Conservation (phyloP, 2,888 invertebrate genomes). For the Seira ritae region DNA sequence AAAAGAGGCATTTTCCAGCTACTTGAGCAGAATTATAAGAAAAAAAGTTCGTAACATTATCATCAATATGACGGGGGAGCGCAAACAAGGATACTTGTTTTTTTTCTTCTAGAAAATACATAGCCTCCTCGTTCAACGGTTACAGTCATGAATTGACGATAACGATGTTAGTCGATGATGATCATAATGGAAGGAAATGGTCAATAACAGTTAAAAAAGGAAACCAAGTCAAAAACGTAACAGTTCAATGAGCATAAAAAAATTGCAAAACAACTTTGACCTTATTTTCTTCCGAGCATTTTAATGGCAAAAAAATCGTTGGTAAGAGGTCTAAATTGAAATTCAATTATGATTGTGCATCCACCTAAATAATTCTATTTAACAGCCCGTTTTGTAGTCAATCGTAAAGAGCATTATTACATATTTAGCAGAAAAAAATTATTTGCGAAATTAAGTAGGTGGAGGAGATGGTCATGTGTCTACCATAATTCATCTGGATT, state of each 20-base stretch:
- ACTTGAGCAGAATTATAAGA: constrained; percentile 20
- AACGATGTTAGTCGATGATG: constrained; percentile 3
- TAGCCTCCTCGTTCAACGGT: background rate
- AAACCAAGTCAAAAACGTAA: background rate
- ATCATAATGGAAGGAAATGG: background rate
- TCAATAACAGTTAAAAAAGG: constrained; percentile 11
- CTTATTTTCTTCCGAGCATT: background rate
- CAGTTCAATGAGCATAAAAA: constrained; percentile 11
- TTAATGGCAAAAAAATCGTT: background rate
- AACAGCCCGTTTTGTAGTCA: background rate
- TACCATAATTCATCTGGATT: background rate
- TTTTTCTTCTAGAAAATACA: background rate
- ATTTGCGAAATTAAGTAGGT: background rate
- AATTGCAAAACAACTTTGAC: constrained; percentile 6
- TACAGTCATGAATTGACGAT: background rate
- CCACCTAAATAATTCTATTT: background rate
- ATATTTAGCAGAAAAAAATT: background rate
- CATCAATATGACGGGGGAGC: background rate
- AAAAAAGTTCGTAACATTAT: background rate
- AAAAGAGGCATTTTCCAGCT: constrained; percentile 29
- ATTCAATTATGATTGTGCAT: constrained; percentile 5
- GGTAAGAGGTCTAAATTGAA: background rate
- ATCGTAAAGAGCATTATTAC: background rate
- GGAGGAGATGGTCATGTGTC: background rate
- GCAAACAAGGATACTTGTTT: background rate